These are phyloP conservation scores for Ictalurus furcatus DNA, from an alignment of 2,113 vertebrate species.

Conservation along the genomic window DNA sequence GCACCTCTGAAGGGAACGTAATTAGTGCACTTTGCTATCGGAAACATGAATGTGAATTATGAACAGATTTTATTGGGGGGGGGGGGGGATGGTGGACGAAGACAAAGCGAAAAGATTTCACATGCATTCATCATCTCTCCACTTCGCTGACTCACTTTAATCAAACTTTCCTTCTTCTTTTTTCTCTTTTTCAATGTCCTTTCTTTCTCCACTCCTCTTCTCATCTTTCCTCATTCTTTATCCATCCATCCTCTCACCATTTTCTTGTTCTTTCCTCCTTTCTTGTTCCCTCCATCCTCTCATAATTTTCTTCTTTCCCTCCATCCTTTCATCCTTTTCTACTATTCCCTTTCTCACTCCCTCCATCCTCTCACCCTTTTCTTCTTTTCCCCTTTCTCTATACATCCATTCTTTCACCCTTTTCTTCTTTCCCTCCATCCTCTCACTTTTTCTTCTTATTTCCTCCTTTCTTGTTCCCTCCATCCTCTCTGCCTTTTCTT, in stretches of 20 bases:
- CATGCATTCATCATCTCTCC: slow-evolving; percentile 11
- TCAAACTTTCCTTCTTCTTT: neutral
- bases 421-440: too few relatives aligned
- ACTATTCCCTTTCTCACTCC: neutral
- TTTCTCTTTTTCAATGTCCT: neutral
- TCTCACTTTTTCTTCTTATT: too few relatives aligned
- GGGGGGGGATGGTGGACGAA: too few relatives aligned
- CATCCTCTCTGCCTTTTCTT: too few relatives aligned
- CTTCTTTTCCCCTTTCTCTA: neutral
- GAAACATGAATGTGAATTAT: slow-evolving; percentile 8
- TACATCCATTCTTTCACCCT: too few relatives aligned
- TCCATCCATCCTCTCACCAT: neutral
- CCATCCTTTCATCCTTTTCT: too few relatives aligned
- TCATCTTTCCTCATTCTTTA: neutral
- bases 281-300: neutral
- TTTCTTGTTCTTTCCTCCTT: neutral
- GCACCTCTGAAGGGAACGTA: neutral
- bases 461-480: neutral
- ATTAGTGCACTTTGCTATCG: neutral
- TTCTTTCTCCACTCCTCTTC: neutral
- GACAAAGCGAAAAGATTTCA: neutral
- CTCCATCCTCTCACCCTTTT: neutral
- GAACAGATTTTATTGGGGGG: slow-evolving; percentile 10
- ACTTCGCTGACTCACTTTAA: neutral
- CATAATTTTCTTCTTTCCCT: neutral